Conservation (phyloP, 2,888 invertebrate species). For the Halocaridina rubra region DNA sequence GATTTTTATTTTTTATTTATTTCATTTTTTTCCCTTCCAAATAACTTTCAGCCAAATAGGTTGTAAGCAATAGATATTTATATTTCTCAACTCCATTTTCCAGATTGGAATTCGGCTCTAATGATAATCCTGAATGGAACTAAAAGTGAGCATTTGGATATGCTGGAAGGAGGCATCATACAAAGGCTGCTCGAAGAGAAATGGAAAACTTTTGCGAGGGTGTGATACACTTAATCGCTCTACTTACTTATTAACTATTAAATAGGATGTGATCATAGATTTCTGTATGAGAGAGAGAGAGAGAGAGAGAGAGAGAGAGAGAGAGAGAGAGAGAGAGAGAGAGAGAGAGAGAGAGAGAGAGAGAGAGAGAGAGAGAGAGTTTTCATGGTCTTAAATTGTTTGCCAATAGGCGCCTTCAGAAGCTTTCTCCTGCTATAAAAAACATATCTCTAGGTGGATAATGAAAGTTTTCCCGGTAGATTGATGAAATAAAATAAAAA, state of each 20-base stretch:
- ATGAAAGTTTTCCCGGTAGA: no score
- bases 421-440: no score
- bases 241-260: no score
- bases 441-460: no score
- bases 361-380: neutral
- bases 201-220: conserved; percentile 98
- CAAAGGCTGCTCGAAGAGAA: conserved; percentile 96
- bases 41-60: no score
- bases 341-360: neutral
- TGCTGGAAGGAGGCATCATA: conserved; percentile 98
- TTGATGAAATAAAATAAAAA: no score
- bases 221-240: no score
- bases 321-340: neutral
- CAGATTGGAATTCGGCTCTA: conserved; percentile 98
- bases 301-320: conserved; percentile 29
- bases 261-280: no score
- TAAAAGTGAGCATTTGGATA: conserved; percentile 97
- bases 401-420: no score
- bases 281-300: neutral
- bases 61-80: no score
- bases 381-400: neutral
- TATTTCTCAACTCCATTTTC: conserved; percentile 64
- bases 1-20: no score
- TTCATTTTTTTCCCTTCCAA: no score
- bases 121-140: conserved; percentile 98